Conservation (phyloP, 1,140 invertebrate species). For the Trachelipus rathkii region DNA sequence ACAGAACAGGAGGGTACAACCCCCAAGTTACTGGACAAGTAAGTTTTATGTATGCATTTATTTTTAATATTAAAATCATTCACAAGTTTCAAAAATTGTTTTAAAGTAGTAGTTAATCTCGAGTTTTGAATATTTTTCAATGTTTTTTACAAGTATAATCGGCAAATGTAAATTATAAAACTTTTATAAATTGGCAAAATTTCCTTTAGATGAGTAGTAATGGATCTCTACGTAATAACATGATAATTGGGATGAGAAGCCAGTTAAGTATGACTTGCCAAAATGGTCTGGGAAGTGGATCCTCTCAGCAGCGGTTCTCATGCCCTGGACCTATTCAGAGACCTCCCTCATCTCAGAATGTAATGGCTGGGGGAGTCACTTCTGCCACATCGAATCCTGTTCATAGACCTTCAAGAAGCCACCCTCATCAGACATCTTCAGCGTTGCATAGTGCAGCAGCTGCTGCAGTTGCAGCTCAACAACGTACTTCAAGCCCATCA, state of each 20-base stretch:
- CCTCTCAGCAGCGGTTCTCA: slow-evolving; percentile 26
- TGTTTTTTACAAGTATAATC: too few species aligned
- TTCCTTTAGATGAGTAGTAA: slow-evolving; percentile 32
- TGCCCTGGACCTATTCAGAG: slow-evolving; percentile 44
- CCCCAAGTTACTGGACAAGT: slow-evolving; percentile 37
- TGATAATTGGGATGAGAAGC: slow-evolving; percentile 38
- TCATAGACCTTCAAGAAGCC: neutral
- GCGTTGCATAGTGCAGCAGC: slow-evolving; percentile 5
- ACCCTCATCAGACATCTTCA: neutral
- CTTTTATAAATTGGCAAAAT: neutral
- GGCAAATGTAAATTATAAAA: slow-evolving; percentile 2
- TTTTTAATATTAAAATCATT: too few species aligned
- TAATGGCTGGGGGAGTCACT: neutral
- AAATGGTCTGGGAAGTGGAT: slow-evolving; percentile 22
- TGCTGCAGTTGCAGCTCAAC: neutral
- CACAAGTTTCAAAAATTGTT: too few species aligned
- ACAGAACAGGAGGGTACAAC: slow-evolving; percentile 31
- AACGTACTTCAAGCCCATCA: slow-evolving; percentile 38
- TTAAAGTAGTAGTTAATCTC: too few species aligned
- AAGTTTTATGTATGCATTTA: neutral
- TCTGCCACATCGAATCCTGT: neutral
- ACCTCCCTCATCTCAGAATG: slow-evolving; percentile 36
- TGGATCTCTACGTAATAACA: slow-evolving; percentile 28
- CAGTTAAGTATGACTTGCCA: slow-evolving; percentile 36
- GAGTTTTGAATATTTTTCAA: too few species aligned